These are phyloP conservation scores for Nilaparvata lugens DNA, from an alignment of 1,140 invertebrate genomes.

Conservation along the genomic window DNA sequence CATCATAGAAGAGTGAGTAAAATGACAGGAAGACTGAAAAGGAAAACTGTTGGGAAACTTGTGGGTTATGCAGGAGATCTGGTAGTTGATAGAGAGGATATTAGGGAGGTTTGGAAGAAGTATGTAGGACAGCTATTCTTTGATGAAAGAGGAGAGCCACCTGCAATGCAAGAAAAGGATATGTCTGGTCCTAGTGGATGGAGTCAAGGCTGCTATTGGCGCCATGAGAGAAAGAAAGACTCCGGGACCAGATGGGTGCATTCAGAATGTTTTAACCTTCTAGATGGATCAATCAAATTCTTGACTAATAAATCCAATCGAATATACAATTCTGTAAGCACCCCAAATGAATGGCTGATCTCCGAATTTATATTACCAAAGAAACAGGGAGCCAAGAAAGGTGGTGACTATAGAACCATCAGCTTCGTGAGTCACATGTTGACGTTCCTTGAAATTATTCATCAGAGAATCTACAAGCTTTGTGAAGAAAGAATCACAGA, in stretches of 20 bases:
- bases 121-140: background rate
- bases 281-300: background rate
- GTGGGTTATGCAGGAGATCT: background rate
- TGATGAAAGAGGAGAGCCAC: background rate
- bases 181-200: background rate
- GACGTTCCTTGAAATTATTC: slow-evolving; percentile 25
- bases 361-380: slow-evolving; percentile 24
- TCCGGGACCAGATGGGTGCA: background rate
- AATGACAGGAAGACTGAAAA: background rate
- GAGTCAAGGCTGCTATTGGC: background rate
- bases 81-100: background rate
- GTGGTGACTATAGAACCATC: slow-evolving; percentile 22
- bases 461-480: slow-evolving; percentile 17
- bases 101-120: background rate
- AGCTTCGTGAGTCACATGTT: slow-evolving; percentile 22
- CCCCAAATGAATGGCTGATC: slow-evolving; percentile 21
- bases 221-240: background rate
- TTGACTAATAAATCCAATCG: slow-evolving; percentile 16
- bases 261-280: background rate
- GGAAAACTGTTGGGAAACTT: background rate
- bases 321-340: slow-evolving; percentile 17
- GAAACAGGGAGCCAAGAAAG: slow-evolving; percentile 19
- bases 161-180: background rate
- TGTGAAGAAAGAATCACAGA: slow-evolving; percentile 9
- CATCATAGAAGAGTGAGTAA: too few species aligned